These are phyloP conservation scores for Alentia gelatinosa DNA, from an alignment of 2,888 invertebrate species.

Conservation along the genomic window DNA sequence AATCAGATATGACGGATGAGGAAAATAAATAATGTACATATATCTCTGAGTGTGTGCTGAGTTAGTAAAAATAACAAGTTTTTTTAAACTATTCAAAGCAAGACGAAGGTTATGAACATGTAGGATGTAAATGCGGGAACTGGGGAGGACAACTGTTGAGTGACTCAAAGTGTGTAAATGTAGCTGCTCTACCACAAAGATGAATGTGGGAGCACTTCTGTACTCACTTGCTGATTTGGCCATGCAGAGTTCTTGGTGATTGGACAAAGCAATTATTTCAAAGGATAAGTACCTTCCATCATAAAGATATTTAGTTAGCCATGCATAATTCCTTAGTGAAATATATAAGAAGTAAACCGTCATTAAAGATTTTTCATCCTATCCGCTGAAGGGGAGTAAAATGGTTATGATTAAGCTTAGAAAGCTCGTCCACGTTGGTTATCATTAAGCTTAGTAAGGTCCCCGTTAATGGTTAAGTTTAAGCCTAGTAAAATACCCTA, in stretches of 20 bases:
- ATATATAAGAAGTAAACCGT: too few species aligned
- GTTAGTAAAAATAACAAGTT: too few species aligned
- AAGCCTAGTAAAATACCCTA: too few species aligned
- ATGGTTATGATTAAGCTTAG: too few species aligned
- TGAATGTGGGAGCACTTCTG: neutral
- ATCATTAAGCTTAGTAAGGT: too few species aligned
- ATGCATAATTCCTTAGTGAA: too few species aligned
- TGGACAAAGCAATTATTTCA: neutral
- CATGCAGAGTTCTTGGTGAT: constrained; percentile 36
- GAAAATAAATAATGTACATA: neutral
- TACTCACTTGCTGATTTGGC: constrained; percentile 51
- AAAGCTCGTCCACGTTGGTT: too few species aligned
- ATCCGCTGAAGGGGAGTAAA: too few species aligned
- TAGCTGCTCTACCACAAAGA: neutral
- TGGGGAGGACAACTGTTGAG: neutral
- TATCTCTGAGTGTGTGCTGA: neutral
- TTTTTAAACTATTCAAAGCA: neutral
- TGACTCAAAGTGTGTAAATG: neutral
- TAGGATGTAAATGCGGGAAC: neutral
- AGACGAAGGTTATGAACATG: neutral
- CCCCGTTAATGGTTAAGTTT: too few species aligned
- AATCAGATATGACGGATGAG: neutral
- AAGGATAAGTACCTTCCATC: too few species aligned
- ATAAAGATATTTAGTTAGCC: too few species aligned
- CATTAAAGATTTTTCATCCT: too few species aligned